Conservation (phyloP, 2,113 vertebrate genomes). For the Hystrix cristata region DNA sequence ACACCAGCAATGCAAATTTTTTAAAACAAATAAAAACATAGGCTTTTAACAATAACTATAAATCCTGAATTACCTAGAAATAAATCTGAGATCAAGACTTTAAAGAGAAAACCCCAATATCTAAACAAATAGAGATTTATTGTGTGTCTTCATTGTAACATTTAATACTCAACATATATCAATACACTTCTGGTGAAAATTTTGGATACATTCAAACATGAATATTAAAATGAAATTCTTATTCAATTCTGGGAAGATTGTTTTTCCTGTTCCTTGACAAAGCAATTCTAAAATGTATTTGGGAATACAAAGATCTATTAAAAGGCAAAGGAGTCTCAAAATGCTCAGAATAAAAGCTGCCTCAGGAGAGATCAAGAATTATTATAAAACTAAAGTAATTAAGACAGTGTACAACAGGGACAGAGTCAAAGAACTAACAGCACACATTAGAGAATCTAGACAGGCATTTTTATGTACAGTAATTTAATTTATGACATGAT, state of each 20-base stretch:
- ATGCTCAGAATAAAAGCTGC: background rate
- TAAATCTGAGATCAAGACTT: background rate
- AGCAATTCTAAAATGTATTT: background rate
- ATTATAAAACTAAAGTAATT: constrained; percentile 50
- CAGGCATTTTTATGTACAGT: background rate
- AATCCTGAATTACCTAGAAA: background rate
- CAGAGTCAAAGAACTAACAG: constrained; percentile 21
- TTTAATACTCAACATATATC: background rate
- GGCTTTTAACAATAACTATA: background rate
- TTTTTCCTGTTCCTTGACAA: background rate
- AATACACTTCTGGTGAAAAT: background rate
- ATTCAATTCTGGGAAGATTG: background rate
- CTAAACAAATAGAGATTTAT: background rate
- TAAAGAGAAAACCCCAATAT: background rate
- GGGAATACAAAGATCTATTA: background rate
- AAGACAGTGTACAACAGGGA: constrained; percentile 1
- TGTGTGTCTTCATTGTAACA: background rate
- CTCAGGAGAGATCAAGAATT: constrained; percentile 22
- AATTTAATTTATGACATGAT: background rate
- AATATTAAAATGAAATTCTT: background rate
- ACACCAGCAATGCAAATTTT: background rate
- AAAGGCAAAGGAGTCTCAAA: background rate
- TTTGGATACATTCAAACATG: background rate
- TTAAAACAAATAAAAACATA: background rate
- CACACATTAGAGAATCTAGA: background rate